These are phyloP conservation scores for Amphibalanus amphitrite DNA, from an alignment of 1,140 invertebrate genomes.

Conservation along the genomic window DNA sequence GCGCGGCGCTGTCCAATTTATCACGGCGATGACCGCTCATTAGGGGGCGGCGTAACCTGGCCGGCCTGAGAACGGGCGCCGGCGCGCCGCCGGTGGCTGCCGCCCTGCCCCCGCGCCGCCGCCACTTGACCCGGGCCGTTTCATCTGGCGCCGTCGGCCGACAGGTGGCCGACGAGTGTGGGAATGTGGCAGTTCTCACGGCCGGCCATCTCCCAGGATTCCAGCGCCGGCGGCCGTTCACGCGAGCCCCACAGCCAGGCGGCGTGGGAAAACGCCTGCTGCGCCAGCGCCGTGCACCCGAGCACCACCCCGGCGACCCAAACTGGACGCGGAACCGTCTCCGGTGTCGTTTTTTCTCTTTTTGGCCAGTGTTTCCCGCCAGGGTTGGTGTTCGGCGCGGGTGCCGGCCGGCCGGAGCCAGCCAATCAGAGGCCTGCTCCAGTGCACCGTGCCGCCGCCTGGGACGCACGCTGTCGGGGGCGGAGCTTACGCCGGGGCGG, in stretches of 20 bases:
- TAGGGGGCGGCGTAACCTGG: neutral
- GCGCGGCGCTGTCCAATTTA: neutral
- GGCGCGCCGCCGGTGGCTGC: neutral
- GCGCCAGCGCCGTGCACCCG: neutral
- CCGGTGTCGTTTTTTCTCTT: too few relatives aligned
- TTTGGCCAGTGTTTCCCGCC: too few relatives aligned
- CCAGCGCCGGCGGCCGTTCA: neutral
- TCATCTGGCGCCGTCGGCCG: neutral
- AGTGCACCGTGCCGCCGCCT: neutral
- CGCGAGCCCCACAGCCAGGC: neutral
- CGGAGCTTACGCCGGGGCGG: neutral
- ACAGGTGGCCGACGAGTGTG: neutral
- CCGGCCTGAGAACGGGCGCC: neutral
- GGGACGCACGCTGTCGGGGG: too few relatives aligned
- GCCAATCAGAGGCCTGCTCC: neutral
- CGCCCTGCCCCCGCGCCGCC: neutral
- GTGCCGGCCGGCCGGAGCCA: too few relatives aligned
- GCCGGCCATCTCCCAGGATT: neutral
- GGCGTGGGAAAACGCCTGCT: neutral
- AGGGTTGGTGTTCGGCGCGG: too few relatives aligned
- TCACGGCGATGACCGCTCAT: neutral
- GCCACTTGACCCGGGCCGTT: neutral
- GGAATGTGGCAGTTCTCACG: constrained; percentile 1
- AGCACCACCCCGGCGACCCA: too few relatives aligned
- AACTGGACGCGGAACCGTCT: too few relatives aligned